Percentiles rank a stretch among this genome's conserved stretches.
Evolutionary conservation across 1,140 invertebrate species (phyloP).

Genomic region (Drosophila arizonae): DNA sequence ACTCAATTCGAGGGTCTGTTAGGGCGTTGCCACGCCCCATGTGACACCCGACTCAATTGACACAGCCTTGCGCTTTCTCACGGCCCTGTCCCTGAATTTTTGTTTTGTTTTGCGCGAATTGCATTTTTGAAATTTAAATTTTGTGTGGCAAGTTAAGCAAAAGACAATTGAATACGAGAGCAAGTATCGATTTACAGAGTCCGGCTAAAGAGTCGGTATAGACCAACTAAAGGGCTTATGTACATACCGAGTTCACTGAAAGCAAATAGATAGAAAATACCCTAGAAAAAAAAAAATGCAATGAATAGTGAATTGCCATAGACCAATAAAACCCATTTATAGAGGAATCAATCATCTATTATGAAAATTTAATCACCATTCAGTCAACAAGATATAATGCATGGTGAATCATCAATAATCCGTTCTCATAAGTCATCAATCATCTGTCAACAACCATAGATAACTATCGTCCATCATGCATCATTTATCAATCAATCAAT

Average conservation of each 20-base stretch:
- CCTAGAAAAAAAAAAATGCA: background rate
- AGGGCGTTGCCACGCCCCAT: background rate
- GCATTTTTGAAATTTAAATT: conserved; percentile 21
- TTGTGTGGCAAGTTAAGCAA: background rate
- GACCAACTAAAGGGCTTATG: background rate
- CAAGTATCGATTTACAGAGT: conserved; percentile 21
- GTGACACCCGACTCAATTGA: background rate
- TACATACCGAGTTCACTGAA: background rate
- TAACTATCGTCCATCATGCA: no score
- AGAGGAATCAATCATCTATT: background rate
- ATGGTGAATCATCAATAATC: no score
- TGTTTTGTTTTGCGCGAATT: conserved; percentile 11
- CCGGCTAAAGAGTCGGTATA: background rate
- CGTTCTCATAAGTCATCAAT: no score
- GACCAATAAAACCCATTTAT: no score
- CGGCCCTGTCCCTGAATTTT: conserved; percentile 30
- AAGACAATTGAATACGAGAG: background rate
- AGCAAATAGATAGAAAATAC: background rate
- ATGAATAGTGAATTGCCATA: no score
- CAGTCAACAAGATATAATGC: background rate
- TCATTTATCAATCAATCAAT: no score
- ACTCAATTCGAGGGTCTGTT: conserved; percentile 3
- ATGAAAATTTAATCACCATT: no score
- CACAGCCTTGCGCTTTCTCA: conserved; percentile 35
- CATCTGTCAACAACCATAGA: no score